Percentiles rank a stretch among this genome's conserved stretches.
These are phyloP conservation scores for Leptarthrus brevirostris DNA, from an alignment of 2,888 invertebrate species.

Conservation along the genomic window DNA sequence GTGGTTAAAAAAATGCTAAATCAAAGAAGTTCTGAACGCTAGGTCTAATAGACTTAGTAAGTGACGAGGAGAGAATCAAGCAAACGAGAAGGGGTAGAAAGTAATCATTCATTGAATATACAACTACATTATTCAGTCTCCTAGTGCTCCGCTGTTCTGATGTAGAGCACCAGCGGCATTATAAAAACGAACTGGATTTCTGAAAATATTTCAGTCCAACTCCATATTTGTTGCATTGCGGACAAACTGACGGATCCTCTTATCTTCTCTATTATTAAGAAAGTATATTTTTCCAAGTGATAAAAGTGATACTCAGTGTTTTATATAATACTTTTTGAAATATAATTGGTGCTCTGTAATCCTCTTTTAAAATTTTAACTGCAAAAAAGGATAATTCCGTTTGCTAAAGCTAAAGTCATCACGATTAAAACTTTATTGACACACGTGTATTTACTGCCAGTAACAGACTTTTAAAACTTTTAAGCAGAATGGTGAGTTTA, in stretches of 20 bases:
- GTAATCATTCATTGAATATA: not conserved
- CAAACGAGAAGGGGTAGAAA: not conserved
- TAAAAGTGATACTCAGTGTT: slow-evolving; percentile 14
- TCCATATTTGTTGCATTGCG: slow-evolving; percentile 66
- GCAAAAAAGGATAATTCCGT: slow-evolving; percentile 21
- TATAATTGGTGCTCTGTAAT: slow-evolving; percentile 16
- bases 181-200: slow-evolving; percentile 43
- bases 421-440: not conserved
- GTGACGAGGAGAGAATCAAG: not conserved
- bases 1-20: not conserved
- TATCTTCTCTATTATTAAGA: slow-evolving; percentile 36
- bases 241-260: slow-evolving; percentile 60
- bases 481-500: slow-evolving; percentile 26
- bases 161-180: slow-evolving; percentile 25
- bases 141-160: not conserved
- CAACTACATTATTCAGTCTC: not conserved
- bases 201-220: slow-evolving; percentile 60
- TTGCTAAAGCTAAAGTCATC: not conserved
- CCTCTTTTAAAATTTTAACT: slow-evolving; percentile 17
- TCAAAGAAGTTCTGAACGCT: not conserved
- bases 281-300: slow-evolving; percentile 31
- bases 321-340: slow-evolving; percentile 20
- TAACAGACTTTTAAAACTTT: slow-evolving; percentile 18
- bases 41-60: not conserved
- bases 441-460: slow-evolving; percentile 7